Base-by-base conservation (phyloP, 2,797 vertebrate species). In the Thaleichthys pacificus region DNA sequence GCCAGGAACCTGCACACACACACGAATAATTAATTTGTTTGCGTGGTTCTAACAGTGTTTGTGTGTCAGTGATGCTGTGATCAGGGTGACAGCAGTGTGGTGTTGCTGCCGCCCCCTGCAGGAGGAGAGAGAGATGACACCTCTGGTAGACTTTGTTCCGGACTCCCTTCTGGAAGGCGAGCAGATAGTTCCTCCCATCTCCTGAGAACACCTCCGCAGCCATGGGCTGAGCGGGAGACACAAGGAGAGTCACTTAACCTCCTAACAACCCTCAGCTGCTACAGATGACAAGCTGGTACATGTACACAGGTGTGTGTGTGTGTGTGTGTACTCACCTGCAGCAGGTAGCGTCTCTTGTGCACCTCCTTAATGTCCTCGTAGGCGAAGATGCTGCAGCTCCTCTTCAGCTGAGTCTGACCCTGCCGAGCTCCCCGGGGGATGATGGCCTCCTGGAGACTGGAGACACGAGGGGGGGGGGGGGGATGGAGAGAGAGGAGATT, bases 131-230 rank as follows among this genome's bases (percentile, higher is more conserved):
- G 11, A 47, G 42, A 47, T 3, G 38, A 47, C 92, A 99, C 98
- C 98, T 98, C 90, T 99, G 98, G 88, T 99, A 99, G 77, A 99
- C 98, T 93, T 99, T 99, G 92, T 99, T 99, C 78, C 97, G 93
- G 68, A 99, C 94, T 66, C 97, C 97, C 83, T 99, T 99, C 86
- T 98, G 96, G 89, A 99, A 99, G 73, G 97, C 95, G 49, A 99
- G 84, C 84, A 99, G 89, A 84, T 99, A 99, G 91, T 99, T 99
- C 67, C 97, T 93, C 58, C 98, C 98, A 0, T 99, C 98, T 24
- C 95, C 97, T 26, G 97, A 99, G 91, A 99, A 99, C 70, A 99
- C 98, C 89, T 99, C 98, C 69, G 96, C 93, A 21, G 98, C 98
- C 89, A 99, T 99, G 30, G 98, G 97, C 97, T 99, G 86, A 75